These are phyloP conservation scores for Cremastinae sp. DNA, from an alignment of 2,888 invertebrate genomes.

Conservation along the genomic window DNA sequence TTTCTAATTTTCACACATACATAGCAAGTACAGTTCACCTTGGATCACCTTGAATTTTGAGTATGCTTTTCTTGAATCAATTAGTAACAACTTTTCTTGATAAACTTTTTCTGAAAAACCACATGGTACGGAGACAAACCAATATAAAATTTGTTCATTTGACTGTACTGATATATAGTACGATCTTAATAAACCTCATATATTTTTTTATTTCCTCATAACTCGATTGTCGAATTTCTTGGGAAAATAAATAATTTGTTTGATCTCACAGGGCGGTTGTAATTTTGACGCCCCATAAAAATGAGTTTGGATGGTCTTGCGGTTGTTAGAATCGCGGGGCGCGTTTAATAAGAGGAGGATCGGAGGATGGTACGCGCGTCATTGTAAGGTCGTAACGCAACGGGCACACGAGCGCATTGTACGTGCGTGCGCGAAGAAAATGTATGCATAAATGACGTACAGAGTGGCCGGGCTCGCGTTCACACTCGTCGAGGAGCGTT, in stretches of 20 bases:
- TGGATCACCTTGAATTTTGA: too few species aligned
- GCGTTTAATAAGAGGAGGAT: conserved; percentile 50
- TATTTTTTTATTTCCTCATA: too few species aligned
- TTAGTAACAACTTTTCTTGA: too few species aligned
- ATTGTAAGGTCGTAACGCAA: conserved; percentile 72
- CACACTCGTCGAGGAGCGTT: conserved; percentile 46
- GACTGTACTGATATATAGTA: too few species aligned
- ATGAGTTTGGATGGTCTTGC: conserved; percentile 15
- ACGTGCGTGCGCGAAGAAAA: not conserved
- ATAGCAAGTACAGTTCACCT: too few species aligned
- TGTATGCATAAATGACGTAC: conserved; percentile 19
- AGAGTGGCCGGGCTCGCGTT: conserved; percentile 23
- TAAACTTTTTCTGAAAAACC: too few species aligned
- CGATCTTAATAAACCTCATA: too few species aligned
- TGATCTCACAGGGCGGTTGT: not conserved
- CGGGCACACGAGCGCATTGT: not conserved
- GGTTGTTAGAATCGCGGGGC: conserved; percentile 51
- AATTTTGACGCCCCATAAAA: not conserved
- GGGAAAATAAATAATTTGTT: not conserved
- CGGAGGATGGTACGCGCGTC: conserved; percentile 54
- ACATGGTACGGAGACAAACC: too few species aligned
- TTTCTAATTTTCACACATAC: too few species aligned
- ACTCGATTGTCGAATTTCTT: too few species aligned
- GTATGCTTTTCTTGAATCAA: too few species aligned
- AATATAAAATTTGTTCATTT: too few species aligned